A percentile compares a stretch with the other conserved stretches of the same genome.
phyloP scores from a whole-genome alignment of 2,113 vertebrate genomes.

The Heloderma charlesbogerti region DNA sequence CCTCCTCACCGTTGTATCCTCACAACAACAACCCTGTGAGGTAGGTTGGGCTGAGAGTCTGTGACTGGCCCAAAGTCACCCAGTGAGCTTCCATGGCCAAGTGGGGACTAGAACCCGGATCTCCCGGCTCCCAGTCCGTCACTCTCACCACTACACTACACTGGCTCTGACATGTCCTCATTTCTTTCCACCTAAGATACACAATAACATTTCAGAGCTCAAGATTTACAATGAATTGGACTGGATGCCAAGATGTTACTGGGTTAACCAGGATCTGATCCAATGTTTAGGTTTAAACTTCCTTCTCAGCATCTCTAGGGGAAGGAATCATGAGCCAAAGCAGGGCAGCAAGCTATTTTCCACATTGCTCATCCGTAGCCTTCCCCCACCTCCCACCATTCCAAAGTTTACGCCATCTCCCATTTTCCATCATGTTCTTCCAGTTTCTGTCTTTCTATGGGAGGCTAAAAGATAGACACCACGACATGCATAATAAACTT shows the following conservation, averaged over 20 bases:
- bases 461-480: neutral
- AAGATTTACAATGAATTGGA: neutral
- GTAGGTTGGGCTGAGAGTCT: too few species aligned
- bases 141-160: too few species aligned
- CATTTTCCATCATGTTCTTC: neutral
- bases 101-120: too few species aligned
- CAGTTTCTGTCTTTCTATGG: neutral
- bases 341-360: neutral
- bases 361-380: neutral
- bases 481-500: neutral
- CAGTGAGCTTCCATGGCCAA: too few species aligned
- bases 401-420: neutral
- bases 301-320: neutral
- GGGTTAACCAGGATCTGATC: neutral
- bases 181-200: conserved; percentile 24
- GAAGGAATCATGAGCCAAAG: neutral
- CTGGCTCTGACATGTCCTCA: neutral
- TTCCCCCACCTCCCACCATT: neutral
- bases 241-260: neutral
- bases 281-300: neutral
- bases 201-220: neutral
- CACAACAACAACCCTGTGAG: too few species aligned
- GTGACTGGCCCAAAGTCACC: too few species aligned
- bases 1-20: too few species aligned
- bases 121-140: too few species aligned